Evolutionary conservation across 2,113 vertebrate species (phyloP), one percentile per base, ranked within the genome.

Genomic region (Daboia siamensis): DNA sequence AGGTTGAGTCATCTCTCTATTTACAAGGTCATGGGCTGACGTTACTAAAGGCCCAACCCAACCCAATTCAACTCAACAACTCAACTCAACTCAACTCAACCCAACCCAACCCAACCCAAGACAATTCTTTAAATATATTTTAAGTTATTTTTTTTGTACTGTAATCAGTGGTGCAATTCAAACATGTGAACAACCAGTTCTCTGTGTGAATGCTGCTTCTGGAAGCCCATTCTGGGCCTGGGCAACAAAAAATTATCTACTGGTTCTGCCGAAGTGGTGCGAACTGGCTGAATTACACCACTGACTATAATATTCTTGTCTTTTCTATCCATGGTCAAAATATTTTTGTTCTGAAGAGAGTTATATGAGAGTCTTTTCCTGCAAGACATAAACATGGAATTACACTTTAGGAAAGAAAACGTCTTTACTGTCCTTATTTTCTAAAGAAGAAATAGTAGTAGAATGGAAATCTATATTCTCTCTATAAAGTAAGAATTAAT

Each of bases 391-490:
- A 57, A 88, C 46, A 57, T 90, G 88, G 84, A 90, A 94, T 89
- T 94, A 59, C 46, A 55, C 44, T 57, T 84, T 94, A 90, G 59
- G 24, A 91, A 94, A 94, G 23, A 84, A 84, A 91, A 89, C 51
- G 92, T 5, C 23, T 90, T 84, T 87, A 86, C n/a, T 46, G 86
- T 90, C 26, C 86, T 86, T 39, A 44, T 91, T 74, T 15, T 9
- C 86, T 88, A 33, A 90, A 69, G 95, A 93, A 93, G 1, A 15
- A 92, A 39, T 74, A 57, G 46, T 23, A 93, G 80, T 93, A 93
- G 94, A 95, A 55, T 39, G 95, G 92, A 95, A 95, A 11, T 86
- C 61, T 94, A 85, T n/a, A 44, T 8, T 8, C 4, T 74, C 24
- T 91, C 80, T 39, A 29, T 95, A 93, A 74, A 94, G 39, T 9